Conservation (phyloP, 2,888 invertebrate species). For the Melitaea athalia region DNA sequence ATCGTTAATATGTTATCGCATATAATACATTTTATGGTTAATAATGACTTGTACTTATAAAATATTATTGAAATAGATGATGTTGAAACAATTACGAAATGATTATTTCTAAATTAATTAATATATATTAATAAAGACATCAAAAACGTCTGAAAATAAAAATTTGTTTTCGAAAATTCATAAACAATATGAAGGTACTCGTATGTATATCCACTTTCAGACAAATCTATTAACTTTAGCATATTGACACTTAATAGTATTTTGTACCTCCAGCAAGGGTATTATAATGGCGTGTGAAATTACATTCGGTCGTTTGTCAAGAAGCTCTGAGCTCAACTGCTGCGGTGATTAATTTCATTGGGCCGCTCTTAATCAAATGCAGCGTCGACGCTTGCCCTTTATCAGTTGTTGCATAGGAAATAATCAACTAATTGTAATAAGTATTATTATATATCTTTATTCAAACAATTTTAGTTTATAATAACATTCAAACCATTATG, state of each 20-base stretch:
- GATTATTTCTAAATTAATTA: background rate
- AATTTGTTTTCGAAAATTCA: background rate
- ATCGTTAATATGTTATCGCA: slow-evolving; percentile 22
- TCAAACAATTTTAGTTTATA: background rate
- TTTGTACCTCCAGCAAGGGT: slow-evolving; percentile 43
- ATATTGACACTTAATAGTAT: slow-evolving; percentile 34
- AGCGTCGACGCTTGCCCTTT: slow-evolving; percentile 32
- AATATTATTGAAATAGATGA: slow-evolving; percentile 8
- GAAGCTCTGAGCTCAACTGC: slow-evolving; percentile 61
- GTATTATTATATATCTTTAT: slow-evolving; percentile 12
- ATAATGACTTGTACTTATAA: background rate
- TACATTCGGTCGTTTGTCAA: slow-evolving; percentile 79
- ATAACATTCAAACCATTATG: background rate
- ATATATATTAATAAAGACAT: background rate
- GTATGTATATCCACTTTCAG: slow-evolving; percentile 14
- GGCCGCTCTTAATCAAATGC: slow-evolving; percentile 74
- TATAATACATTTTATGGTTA: slow-evolving; percentile 12
- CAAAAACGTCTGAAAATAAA: background rate
- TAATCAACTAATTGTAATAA: slow-evolving; percentile 34
- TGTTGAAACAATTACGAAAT: background rate
- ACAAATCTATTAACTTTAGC: slow-evolving; percentile 32
- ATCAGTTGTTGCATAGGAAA: slow-evolving; percentile 34
- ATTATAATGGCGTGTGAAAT: slow-evolving; percentile 75
- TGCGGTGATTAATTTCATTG: slow-evolving; percentile 79
- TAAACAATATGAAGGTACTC: background rate